These are phyloP conservation scores for Harpagoxenus sublaevis DNA, from an alignment of 2,888 invertebrate genomes.

Conservation along the genomic window DNA sequence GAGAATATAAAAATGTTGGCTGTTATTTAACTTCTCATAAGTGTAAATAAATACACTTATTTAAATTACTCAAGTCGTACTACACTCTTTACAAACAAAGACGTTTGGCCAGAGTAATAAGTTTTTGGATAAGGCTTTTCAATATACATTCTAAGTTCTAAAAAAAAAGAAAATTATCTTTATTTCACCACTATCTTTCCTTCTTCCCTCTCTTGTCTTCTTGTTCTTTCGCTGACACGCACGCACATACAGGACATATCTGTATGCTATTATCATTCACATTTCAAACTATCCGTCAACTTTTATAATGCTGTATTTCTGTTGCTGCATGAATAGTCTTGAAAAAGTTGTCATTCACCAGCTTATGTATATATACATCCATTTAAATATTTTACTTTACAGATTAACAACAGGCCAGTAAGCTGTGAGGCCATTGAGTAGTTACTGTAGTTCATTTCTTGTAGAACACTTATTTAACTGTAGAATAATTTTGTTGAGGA, in stretches of 20 bases:
- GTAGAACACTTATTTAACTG: conserved; percentile 90
- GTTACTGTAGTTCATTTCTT: conserved; percentile 64
- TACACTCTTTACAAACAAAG: conserved; percentile 51
- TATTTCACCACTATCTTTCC: neutral
- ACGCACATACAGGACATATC: conserved; percentile 2
- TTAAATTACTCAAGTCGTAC: conserved; percentile 23
- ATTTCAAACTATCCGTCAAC: conserved; percentile 11
- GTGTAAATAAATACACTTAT: conserved; percentile 17
- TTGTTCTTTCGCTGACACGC: neutral
- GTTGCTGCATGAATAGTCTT: conserved; percentile 44
- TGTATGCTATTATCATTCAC: conserved; percentile 37
- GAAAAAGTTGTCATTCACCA: conserved; percentile 57
- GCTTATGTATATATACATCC: conserved; percentile 62
- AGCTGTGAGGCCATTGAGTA: conserved; percentile 66
- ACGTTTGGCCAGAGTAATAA: conserved; percentile 57
- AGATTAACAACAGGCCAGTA: conserved; percentile 73
- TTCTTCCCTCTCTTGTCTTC: neutral
- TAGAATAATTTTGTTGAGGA: conserved; percentile 92
- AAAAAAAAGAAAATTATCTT: conserved; percentile 41
- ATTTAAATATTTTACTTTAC: conserved; percentile 76
- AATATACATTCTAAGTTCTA: conserved; percentile 45
- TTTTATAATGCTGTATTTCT: conserved; percentile 25
- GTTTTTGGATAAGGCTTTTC: conserved; percentile 57
- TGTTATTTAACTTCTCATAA: neutral
- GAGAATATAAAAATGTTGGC: conserved; percentile 39